These are phyloP conservation scores for Acanthacorydalis orientalis DNA, from an alignment of 2,888 invertebrate genomes.

Conservation along the genomic window DNA sequence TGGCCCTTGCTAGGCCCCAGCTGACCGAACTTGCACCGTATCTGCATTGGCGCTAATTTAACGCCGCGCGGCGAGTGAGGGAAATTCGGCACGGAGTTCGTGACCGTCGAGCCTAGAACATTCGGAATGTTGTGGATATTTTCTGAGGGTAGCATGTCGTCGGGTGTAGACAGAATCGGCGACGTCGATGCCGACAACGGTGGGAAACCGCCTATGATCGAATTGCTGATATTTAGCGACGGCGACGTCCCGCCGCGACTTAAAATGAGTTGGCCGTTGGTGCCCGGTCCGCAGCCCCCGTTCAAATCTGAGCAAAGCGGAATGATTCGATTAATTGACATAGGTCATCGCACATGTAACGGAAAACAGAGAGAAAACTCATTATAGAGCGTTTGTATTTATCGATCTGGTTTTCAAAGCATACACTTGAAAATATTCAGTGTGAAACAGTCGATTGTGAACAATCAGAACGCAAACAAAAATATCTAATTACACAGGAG, in stretches of 20 bases:
- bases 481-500: too few relatives aligned
- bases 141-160: constrained; percentile 25
- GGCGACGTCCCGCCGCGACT: constrained; percentile 39
- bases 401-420: too few relatives aligned
- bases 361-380: too few relatives aligned
- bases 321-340: too few relatives aligned
- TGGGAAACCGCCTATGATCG: constrained; percentile 38
- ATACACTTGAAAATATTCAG: too few relatives aligned
- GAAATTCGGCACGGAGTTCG: constrained; percentile 27
- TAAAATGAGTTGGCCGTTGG: constrained; percentile 29
- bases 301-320: constrained; percentile 1
- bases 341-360: too few relatives aligned
- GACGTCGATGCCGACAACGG: constrained; percentile 42
- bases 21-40: constrained; percentile 85
- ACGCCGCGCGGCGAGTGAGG: constrained; percentile 42
- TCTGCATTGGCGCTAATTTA: constrained; percentile 73
- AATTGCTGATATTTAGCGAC: constrained; percentile 21
- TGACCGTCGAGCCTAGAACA: constrained; percentile 28
- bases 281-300: neutral
- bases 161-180: constrained; percentile 35
- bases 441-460: too few relatives aligned
- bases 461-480: too few relatives aligned
- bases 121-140: constrained; percentile 20
- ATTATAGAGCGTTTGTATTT: too few relatives aligned
- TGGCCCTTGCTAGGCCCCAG: constrained; percentile 84